Evolutionary conservation across 1,140 invertebrate genomes (phyloP).

Genomic region (Drepana arcuata): DNA sequence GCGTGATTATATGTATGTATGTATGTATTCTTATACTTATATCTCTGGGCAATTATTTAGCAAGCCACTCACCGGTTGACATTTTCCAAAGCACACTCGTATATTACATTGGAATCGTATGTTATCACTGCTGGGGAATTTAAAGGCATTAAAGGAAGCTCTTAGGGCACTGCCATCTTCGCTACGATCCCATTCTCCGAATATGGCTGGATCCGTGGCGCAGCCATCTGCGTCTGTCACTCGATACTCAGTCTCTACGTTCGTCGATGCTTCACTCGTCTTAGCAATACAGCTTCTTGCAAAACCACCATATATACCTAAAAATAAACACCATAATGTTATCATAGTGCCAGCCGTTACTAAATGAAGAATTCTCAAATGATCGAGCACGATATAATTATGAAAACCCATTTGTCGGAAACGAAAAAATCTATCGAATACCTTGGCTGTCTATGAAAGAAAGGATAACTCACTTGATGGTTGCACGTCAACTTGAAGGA

Average conservation of each 20-base stretch:
- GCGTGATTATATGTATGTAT: too few species aligned
- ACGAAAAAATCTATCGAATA: neutral
- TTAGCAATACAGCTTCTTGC: constrained; percentile 93
- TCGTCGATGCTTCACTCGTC: constrained; percentile 85
- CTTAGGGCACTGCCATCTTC: constrained; percentile 85
- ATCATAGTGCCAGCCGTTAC: too few species aligned
- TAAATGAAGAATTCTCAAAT: too few species aligned
- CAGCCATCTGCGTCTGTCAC: constrained; percentile 96
- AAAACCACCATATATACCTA: constrained; percentile 94
- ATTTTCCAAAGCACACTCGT: constrained; percentile 94
- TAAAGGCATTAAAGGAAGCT: constrained; percentile 94
- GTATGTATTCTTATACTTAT: too few species aligned
- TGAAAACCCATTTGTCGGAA: too few species aligned
- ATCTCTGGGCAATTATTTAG: too few species aligned
- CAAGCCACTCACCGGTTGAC: constrained; percentile 85
- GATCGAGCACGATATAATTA: too few species aligned
- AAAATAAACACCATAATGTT: constrained; percentile 18
- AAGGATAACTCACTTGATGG: constrained; percentile 82
- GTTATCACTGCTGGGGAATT: constrained; percentile 95
- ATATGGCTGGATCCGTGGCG: constrained; percentile 92
- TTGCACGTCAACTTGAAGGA: constrained; percentile 93
- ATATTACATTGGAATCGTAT: constrained; percentile 97
- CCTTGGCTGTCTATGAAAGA: neutral
- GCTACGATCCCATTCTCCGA: constrained; percentile 93
- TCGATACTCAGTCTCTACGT: constrained; percentile 90